Evolutionary conservation across 2,113 vertebrate genomes (phyloP).

Genomic region (Cisticola juncidis): DNA sequence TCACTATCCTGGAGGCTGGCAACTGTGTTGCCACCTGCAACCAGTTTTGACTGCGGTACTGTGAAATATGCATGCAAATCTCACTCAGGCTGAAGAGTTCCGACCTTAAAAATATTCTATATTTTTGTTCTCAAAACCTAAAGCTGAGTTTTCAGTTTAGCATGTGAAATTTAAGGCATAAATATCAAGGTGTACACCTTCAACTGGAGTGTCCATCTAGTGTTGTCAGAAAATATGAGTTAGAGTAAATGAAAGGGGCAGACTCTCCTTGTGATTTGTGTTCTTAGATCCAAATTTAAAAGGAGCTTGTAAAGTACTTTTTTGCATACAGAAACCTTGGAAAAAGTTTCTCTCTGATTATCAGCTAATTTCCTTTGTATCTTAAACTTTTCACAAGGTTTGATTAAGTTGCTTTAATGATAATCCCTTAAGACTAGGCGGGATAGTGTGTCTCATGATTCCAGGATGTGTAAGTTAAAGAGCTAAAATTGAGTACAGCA

Average conservation of each 20-base stretch:
- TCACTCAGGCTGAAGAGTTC: background rate
- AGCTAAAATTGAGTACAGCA: fast-evolving
- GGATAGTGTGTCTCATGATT: background rate
- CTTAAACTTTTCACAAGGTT: background rate
- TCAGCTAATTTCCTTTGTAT: background rate
- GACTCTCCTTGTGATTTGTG: background rate
- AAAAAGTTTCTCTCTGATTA: background rate
- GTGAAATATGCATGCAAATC: background rate
- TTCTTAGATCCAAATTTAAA: background rate
- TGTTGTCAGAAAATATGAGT: background rate
- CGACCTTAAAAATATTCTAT: background rate
- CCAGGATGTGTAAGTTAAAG: background rate
- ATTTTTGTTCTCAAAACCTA: background rate
- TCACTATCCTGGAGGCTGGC: background rate
- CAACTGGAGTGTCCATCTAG: background rate
- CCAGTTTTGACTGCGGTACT: background rate
- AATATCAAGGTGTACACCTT: background rate
- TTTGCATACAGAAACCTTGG: background rate
- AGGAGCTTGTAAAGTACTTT: background rate
- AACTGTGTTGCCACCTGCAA: fast-evolving
- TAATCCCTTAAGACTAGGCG: background rate
- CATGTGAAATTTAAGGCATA: background rate
- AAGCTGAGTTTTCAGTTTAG: background rate
- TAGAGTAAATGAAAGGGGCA: background rate
- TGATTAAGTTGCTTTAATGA: background rate